Conservation (phyloP, 2,888 invertebrate genomes). For the Drosophila emarginata region DNA sequence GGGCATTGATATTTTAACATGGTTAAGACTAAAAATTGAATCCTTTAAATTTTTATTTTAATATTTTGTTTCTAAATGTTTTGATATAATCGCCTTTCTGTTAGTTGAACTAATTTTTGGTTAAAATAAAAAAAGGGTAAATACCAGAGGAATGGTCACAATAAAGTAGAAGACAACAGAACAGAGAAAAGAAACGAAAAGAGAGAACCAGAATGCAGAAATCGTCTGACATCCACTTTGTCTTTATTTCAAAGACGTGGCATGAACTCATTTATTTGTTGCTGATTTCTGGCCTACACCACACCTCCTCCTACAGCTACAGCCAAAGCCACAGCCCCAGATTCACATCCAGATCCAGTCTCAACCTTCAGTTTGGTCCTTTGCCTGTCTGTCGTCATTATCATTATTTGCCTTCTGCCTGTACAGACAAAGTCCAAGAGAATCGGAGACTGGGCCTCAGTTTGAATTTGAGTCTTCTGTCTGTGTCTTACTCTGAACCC, state of each 20-base stretch:
- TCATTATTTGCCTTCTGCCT: constrained; percentile 57
- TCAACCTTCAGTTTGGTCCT: constrained; percentile 8
- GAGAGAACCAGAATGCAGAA: constrained; percentile 1
- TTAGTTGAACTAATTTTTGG: constrained; percentile 60
- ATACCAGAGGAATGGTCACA: constrained; percentile 14
- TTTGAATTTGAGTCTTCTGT: constrained; percentile 4
- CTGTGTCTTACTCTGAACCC: constrained; percentile 11
- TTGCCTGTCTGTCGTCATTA: constrained; percentile 62
- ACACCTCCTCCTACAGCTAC: constrained; percentile 53
- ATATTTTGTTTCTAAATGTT: constrained; percentile 14
- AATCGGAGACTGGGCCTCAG: constrained; percentile 13
- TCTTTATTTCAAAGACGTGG: constrained; percentile 73
- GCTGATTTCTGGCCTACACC: constrained; percentile 71
- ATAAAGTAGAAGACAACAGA: constrained; percentile 15
- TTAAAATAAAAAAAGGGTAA: constrained; percentile 44
- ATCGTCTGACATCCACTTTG: constrained; percentile 59
- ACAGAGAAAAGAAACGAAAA: constrained; percentile 16
- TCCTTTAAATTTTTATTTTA: no score
- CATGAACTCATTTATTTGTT: constrained; percentile 78
- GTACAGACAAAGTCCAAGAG: neutral
- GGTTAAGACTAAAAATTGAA: no score
- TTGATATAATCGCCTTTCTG: neutral
- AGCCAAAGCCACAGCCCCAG: constrained; percentile 15
- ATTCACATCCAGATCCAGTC: constrained; percentile 6
- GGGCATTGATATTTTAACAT: no score